A percentile compares a stretch with the other conserved stretches of the same genome.
Conservation (phyloP, 2,113 vertebrate genomes). For the Lutjanus erythropterus region DNA sequence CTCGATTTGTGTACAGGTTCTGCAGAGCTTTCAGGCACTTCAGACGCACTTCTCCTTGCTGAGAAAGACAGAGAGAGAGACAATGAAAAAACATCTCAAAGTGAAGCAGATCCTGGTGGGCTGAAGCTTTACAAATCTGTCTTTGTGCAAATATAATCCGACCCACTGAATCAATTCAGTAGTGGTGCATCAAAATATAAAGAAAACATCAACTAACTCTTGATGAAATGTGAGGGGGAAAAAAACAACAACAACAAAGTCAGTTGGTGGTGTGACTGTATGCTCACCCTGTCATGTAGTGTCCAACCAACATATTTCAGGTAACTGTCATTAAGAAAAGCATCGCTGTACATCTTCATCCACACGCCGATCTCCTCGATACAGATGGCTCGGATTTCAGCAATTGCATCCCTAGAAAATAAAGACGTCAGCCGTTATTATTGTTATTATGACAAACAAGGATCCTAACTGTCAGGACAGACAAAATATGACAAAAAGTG, state of each 20-base stretch:
- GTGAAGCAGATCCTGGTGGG: not conserved
- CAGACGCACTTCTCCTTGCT: constrained; percentile 99
- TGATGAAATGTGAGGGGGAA: not conserved
- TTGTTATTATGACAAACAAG: not conserved
- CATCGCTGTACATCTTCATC: constrained; percentile 99
- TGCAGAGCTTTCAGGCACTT: constrained; percentile 99
- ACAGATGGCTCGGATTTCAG: constrained; percentile 98
- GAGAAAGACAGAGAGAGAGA: not conserved
- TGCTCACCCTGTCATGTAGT: constrained; percentile 94
- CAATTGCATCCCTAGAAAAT: constrained; percentile 92
- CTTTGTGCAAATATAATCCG: not conserved
- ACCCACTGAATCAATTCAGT: not conserved
- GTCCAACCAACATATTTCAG: constrained; percentile 99
- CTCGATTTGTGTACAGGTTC: constrained; percentile 98
- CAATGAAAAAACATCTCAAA: not conserved
- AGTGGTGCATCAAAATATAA: not conserved
- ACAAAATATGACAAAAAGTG: not conserved
- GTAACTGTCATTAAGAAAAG: constrained; percentile 99
- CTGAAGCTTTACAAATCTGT: not conserved
- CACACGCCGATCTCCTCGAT: constrained; percentile 99
- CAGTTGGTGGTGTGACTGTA: not conserved
- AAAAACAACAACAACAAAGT: too few species aligned
- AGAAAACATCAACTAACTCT: not conserved
- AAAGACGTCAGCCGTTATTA: not conserved
- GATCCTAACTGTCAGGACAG: not conserved